Conservation (phyloP, 2,888 invertebrate species). For the Iphiclides podalirius region DNA sequence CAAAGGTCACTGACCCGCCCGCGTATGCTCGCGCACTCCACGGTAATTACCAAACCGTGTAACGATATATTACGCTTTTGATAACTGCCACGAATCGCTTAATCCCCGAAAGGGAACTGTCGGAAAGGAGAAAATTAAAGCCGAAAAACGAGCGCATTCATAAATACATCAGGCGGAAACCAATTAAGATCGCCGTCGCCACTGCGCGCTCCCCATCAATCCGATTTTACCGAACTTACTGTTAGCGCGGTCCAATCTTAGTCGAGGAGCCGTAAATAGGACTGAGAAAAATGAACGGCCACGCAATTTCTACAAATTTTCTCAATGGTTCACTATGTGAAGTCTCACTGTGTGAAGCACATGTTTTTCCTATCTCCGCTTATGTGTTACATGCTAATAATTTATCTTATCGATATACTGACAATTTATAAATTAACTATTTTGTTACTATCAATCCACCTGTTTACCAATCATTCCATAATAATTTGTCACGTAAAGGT, state of each 20-base stretch:
- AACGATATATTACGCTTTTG: slow-evolving; percentile 22
- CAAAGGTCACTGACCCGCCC: slow-evolving; percentile 4
- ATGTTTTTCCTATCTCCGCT: too few relatives aligned
- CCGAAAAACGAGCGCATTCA: slow-evolving; percentile 29
- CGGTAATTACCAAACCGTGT: slow-evolving; percentile 24
- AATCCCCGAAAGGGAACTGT: slow-evolving; percentile 20
- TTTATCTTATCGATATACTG: too few relatives aligned
- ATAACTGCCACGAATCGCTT: slow-evolving; percentile 21
- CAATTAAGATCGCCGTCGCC: slow-evolving; percentile 57
- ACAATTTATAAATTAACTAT: too few relatives aligned
- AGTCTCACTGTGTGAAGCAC: too few relatives aligned
- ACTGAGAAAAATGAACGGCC: too few relatives aligned
- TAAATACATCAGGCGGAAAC: slow-evolving; percentile 45
- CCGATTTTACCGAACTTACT: slow-evolving; percentile 50
- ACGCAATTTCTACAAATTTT: too few relatives aligned
- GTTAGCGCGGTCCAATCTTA: slow-evolving; percentile 42
- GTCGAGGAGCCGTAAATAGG: slow-evolving; percentile 31
- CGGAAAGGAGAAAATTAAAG: slow-evolving; percentile 26
- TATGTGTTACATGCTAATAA: too few relatives aligned
- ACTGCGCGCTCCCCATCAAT: slow-evolving; percentile 47
- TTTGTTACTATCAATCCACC: too few relatives aligned
- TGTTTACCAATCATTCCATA: too few relatives aligned
- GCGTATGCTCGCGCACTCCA: slow-evolving; percentile 1
- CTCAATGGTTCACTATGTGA: too few relatives aligned
- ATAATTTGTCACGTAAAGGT: too few relatives aligned